Evolutionary conservation across 2,113 vertebrate genomes (phyloP), one percentile per base, ranked within the genome.

Genomic region (Pedionomus torquatus): DNA sequence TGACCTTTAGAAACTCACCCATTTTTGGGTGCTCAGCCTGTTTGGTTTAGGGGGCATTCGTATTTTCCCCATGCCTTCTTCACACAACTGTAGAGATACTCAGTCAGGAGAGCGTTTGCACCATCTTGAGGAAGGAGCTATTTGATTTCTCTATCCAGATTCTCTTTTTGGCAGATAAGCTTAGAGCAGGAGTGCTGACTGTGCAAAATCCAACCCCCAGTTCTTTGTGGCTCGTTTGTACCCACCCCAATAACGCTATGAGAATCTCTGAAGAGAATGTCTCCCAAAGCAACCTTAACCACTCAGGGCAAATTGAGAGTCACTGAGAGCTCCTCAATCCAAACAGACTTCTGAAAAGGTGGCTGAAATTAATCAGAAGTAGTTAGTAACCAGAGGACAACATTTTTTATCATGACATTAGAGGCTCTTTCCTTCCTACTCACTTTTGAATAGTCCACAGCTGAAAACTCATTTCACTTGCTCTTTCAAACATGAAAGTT

Each of bases 261-360:
- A 30, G 31, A 28, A 61, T 24, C 17, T 15, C 75, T n/a, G 8
- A 43, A 21, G 33, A 61, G 19, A 63, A 14, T 3, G 25, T n/a
- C 26, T 55, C 58, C 70, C 54, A 69, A 23, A 82, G 30, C 77
- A 77, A n/a, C 51, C 19, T 35, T 52, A 54, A 5, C 9, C 66
- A 41, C 19, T 4, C 15, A 41, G 28, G 33, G 17, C 0, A 2
- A 80, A 15, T 17, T 1, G 0, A 58, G 44, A 44, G 71, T 3
- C 85, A 46, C 51, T 1, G 2, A 10, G 41, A 44, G 51, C 33
- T 66, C n/a, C 66, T 77, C 51, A 54, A n/a, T 2, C 46, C 90
- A 23, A 39, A 48, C 7, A 79, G 60, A 13, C 35, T 68, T 78
- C 4, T 39, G 75, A 37, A 61, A 82, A 72, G 37, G 63, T 3